Evolutionary conservation across 2,797 vertebrate genomes (phyloP).

Genomic region (Pseudochaenichthys georgianus): DNA sequence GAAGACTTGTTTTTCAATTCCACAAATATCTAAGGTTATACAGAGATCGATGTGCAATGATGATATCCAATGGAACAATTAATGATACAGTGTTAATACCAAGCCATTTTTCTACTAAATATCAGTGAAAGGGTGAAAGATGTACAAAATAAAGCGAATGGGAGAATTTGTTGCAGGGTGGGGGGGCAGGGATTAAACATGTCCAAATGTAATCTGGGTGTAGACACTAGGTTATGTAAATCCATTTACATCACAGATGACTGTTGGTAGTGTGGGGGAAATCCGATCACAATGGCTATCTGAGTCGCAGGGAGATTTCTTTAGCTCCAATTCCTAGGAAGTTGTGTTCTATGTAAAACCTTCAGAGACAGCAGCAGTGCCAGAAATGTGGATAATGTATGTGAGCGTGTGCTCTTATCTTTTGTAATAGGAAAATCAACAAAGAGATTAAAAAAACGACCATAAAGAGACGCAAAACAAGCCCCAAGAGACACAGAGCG

Average conservation of each 20-base stretch:
- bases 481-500: neutral
- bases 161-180: constrained; percentile 28
- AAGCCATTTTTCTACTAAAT: neutral
- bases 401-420: constrained; percentile 6
- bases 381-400: neutral
- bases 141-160: constrained; percentile 43
- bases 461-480: neutral
- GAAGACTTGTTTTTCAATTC: neutral
- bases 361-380: neutral
- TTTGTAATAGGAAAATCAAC: neutral
- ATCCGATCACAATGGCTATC: constrained; percentile 66
- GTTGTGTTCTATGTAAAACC: constrained; percentile 22
- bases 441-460: neutral
- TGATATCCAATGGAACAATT: neutral
- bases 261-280: constrained; percentile 37
- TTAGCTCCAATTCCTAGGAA: constrained; percentile 39
- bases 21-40: neutral
- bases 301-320: constrained; percentile 32
- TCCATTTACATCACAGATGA: constrained; percentile 76
- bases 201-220: constrained; percentile 67
- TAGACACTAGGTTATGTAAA: constrained; percentile 76
- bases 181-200: constrained; percentile 65
- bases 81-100: too few relatives aligned
- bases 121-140: constrained; percentile 22
- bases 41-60: neutral